Evolutionary conservation across 2,113 vertebrate species (phyloP).

Genomic region (Rhombomys opimus): DNA sequence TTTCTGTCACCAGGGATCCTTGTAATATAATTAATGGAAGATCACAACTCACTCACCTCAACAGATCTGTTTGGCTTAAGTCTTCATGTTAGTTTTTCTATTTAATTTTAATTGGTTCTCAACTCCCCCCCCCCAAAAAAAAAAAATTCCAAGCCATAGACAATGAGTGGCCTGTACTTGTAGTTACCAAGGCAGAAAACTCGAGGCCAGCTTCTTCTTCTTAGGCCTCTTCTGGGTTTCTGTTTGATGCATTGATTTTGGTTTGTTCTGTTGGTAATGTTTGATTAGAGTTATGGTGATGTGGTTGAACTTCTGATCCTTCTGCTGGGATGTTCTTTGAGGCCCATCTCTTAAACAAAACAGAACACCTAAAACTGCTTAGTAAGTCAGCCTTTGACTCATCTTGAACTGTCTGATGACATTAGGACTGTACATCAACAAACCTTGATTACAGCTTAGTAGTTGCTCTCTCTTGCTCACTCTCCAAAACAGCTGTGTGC

Average conservation of each 20-base stretch:
- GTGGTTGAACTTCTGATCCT: not conserved
- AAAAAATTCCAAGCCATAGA: not conserved
- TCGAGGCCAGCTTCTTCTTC: not conserved
- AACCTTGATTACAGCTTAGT: not conserved
- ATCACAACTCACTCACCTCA: not conserved
- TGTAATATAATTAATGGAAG: not conserved
- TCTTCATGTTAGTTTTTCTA: not conserved
- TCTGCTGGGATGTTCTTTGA: not conserved
- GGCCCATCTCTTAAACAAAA: not conserved
- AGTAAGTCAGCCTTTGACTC: conserved; percentile 27
- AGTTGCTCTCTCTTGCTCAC: not conserved
- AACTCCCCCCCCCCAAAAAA: no score
- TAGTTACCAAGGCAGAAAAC: not conserved
- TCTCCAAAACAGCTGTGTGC: not conserved
- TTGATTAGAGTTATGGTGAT: not conserved
- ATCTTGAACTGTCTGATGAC: conserved; percentile 17
- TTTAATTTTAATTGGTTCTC: not conserved
- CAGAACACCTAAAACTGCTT: not conserved
- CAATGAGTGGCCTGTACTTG: not conserved
- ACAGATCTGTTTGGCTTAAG: not conserved
- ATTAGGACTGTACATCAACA: conserved; percentile 8
- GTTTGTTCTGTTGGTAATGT: not conserved
- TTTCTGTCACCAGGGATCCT: conserved; percentile 9
- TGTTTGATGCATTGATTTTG: not conserved
- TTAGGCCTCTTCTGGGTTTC: not conserved